Percentiles rank a stretch among this genome's conserved stretches.
Conservation (phyloP, 37 sponge, comb jelly and placozoan species). For the Chondrosia reniformis region DNA sequence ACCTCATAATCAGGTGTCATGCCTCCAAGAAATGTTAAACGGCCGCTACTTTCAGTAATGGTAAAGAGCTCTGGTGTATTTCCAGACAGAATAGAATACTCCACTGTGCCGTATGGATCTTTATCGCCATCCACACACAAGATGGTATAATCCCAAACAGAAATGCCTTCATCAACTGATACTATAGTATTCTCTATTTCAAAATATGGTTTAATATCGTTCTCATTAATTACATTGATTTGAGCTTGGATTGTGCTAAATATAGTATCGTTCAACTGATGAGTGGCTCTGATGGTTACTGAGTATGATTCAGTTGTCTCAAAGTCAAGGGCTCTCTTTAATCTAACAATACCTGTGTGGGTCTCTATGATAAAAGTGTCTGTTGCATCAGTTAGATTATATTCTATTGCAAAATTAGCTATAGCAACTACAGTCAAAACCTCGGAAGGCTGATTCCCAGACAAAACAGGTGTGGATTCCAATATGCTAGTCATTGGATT, state of each 20-base stretch:
- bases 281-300: constrained; percentile 39
- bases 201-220: constrained; percentile 11
- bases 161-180: not conserved
- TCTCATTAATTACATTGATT: constrained; percentile 8
- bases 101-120: not conserved
- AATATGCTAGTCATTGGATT: constrained; percentile 8
- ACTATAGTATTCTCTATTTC: too few relatives aligned
- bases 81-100: not conserved
- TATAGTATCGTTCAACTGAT: not conserved
- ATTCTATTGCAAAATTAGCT: constrained; percentile 20
- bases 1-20: constrained; percentile 40
- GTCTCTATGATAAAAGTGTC: constrained; percentile 31
- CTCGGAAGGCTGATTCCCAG: constrained; percentile 1
- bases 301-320: constrained; percentile 37
- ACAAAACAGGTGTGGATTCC: constrained; percentile 3
- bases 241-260: not conserved
- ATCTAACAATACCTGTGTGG: constrained; percentile 32
- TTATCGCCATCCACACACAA: not conserved
- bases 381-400: constrained; percentile 5
- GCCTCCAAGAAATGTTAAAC: constrained; percentile 8
- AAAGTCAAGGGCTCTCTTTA: constrained; percentile 45
- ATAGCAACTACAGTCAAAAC: constrained; percentile 18
- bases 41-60: constrained; percentile 20
- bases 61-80: constrained; percentile 15
- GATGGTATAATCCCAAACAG: not conserved